Base-by-base conservation (phyloP, 2,797 vertebrate genomes). In the Lophotriccus pileatus region DNA sequence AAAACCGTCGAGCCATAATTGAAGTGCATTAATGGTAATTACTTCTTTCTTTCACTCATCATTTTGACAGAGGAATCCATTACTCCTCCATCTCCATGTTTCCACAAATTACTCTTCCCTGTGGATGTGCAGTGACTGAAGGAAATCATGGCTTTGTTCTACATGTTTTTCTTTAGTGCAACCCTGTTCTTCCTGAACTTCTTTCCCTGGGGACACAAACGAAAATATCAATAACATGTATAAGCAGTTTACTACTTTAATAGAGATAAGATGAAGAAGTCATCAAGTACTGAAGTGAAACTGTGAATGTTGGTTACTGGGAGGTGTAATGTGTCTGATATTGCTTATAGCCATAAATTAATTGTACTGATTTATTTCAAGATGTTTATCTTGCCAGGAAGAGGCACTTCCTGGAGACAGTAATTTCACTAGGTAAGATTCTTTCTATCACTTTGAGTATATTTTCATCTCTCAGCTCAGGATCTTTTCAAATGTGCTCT, bases 1-100 rank as follows among this genome's bases (percentile, higher is more conserved):
- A 96, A 98, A 98, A 97, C 94, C n/a, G 47, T 87, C 90, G 97
- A 96, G 96, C 97, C 94, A 63, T 98, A 99, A 98, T 98, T 99
- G 98, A 98, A 98, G 98, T 98, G 98, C 98, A 99, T 99, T 98
- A 98, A 98, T 97, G 95, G 98, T 98, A 99, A 99, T 99, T 98
- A 98, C 98, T 96, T 97, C 98, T 98, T 98, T 98, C 98, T 98
- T 98, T 98, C 98, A 98, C 98, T 98, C 98, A 98, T 98, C 98
- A 98, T 98, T 98, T 97, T 98, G 98, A 98, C 98, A 98, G 97
- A 98, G 96, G 97, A 98, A 98, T 97, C 97, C 97, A 98, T 98
- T 98, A 98, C 97, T 95, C 92, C 95, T 92, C 96, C 97, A 97
- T 97, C 97, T 97, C 93, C 81, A 76, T 90, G 46, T 94, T 97